phyloP scores from a whole-genome alignment of 2,797 vertebrate genomes.

The Stomatorhinus walkeri region DNA sequence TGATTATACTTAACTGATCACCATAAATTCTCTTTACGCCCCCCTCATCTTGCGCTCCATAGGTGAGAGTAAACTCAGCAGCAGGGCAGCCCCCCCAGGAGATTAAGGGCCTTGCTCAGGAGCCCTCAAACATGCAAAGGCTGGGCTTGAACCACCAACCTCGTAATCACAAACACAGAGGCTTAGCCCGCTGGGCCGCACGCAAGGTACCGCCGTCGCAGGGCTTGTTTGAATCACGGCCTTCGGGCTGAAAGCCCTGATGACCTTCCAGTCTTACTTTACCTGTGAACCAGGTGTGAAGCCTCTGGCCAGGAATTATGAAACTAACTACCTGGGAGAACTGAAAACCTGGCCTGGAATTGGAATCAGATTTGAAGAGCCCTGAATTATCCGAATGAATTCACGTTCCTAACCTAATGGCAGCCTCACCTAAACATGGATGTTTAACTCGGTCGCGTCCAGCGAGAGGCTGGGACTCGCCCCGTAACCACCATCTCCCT shows the following conservation, averaged over 20 bases:
- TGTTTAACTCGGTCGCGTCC: background rate
- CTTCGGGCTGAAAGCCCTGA: background rate
- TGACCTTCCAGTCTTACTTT: background rate
- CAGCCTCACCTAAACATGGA: background rate
- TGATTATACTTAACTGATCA: background rate
- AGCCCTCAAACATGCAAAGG: background rate
- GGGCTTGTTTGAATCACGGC: background rate
- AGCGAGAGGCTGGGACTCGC: background rate
- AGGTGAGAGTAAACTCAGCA: background rate
- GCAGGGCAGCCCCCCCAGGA: background rate
- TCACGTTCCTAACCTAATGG: background rate
- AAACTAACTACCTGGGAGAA: background rate
- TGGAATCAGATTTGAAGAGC: background rate
- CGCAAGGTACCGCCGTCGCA: background rate
- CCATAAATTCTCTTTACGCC: background rate
- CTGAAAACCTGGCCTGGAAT: background rate
- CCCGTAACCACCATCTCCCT: background rate
- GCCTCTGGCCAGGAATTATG: background rate
- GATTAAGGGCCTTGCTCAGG: too few species aligned
- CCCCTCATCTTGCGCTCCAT: background rate
- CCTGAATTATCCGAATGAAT: background rate
- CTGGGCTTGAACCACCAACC: background rate
- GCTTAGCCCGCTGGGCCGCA: background rate
- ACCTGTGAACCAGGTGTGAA: background rate
- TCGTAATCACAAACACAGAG: background rate